A percentile compares a stretch with the other conserved stretches of the same genome.
These are phyloP conservation scores for Yponomeuta evonymella DNA, from an alignment of 2,888 invertebrate genomes.

Conservation along the genomic window DNA sequence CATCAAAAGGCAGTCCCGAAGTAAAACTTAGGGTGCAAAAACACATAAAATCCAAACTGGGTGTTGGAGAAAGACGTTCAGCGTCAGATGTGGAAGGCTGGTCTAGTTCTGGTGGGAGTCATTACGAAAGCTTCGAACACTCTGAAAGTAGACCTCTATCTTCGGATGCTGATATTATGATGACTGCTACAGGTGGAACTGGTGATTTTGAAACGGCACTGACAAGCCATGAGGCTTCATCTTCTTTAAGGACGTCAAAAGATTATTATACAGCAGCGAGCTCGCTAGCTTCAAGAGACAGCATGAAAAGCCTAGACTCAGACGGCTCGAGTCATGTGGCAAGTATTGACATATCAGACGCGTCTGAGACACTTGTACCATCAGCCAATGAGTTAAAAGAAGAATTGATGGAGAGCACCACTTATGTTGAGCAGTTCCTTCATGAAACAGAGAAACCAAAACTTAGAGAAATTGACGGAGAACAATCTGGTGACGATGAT, in stretches of 20 bases:
- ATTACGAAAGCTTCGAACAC: constrained; percentile 91
- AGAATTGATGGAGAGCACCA: constrained; percentile 80
- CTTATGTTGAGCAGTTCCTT: constrained; percentile 73
- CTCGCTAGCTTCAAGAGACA: constrained; percentile 91
- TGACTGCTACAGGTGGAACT: constrained; percentile 84
- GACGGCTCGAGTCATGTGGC: constrained; percentile 92
- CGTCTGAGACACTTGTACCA: constrained; percentile 94
- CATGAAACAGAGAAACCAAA: constrained; percentile 56
- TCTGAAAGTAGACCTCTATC: constrained; percentile 89
- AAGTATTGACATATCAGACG: constrained; percentile 92
- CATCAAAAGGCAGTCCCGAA: constrained; percentile 66
- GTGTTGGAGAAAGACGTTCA: constrained; percentile 80
- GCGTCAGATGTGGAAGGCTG: constrained; percentile 87
- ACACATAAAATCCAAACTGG: constrained; percentile 65
- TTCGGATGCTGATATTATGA: constrained; percentile 89
- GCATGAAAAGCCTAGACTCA: constrained; percentile 92
- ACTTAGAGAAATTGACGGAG: constrained; percentile 68
- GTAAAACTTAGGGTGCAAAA: constrained; percentile 62
- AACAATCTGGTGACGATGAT: constrained; percentile 75
- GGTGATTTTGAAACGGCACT: constrained; percentile 92
- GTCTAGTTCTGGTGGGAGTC: constrained; percentile 92
- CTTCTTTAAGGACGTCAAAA: constrained; percentile 84
- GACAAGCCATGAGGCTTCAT: constrained; percentile 86
- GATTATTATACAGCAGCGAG: constrained; percentile 92
- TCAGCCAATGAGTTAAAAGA: constrained; percentile 89